Conservation (phyloP, 64 coral and sea anemone species). For the Montipora capricornis region DNA sequence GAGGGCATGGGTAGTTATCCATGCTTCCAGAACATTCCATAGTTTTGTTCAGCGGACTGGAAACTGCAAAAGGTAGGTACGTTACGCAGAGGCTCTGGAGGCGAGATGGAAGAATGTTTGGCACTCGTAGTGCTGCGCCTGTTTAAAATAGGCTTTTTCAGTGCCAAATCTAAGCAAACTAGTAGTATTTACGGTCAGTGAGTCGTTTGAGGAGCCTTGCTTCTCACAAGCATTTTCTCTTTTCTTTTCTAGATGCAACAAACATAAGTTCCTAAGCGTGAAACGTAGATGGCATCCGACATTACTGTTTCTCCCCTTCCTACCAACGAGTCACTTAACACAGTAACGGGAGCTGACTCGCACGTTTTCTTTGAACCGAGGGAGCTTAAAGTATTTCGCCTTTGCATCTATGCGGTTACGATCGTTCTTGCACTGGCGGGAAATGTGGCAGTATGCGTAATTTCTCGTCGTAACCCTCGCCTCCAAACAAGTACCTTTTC, state of each 20-base stretch:
- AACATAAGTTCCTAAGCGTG: not conserved
- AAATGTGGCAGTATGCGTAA: conserved; percentile 69
- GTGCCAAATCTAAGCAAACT: too few species aligned
- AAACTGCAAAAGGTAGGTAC: too few species aligned
- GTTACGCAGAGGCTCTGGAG: too few species aligned
- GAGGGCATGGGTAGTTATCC: too few species aligned
- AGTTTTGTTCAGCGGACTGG: too few species aligned
- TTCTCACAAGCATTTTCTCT: not conserved
- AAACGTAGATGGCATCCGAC: not conserved
- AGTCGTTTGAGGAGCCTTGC: not conserved
- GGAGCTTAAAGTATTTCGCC: conserved; percentile 50
- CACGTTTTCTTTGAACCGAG: not conserved
- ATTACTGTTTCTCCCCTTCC: not conserved
- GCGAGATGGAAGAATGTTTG: too few species aligned
- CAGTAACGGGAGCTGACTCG: not conserved
- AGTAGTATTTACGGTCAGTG: not conserved
- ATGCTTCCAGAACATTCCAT: too few species aligned
- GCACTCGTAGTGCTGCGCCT: too few species aligned
- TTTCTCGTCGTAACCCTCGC: conserved; percentile 65
- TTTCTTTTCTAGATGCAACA: not conserved
- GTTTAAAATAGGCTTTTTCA: too few species aligned
- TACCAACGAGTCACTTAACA: not conserved
- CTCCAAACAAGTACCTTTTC: conserved; percentile 85
- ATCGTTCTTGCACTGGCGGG: conserved; percentile 69
- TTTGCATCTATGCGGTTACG: conserved; percentile 63